Evolutionary conservation across 2,113 vertebrate species (phyloP), one percentile per base, ranked within the genome.

Genomic region (Pelobates fuscus): DNA sequence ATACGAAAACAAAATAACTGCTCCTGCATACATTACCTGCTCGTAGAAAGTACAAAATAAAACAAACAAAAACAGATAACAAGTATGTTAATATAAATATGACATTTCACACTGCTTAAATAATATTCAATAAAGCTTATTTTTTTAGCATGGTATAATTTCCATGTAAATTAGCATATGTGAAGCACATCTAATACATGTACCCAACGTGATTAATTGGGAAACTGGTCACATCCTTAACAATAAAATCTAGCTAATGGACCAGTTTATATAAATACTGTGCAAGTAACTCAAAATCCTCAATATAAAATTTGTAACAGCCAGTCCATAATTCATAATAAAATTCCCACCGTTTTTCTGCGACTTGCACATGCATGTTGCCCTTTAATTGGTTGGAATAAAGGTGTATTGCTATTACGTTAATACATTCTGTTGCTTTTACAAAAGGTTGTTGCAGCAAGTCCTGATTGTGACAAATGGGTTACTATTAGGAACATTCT

Each of bases 401-500:
- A 92, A 92, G 89, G 88, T 90, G 80, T 86, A 87, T 88, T 85
- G 88, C 89, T 85, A 83, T 89, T 87, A 87, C 83, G 85, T 83
- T 89, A 90, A 88, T 91, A 87, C 82, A 87, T 91, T 89, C 83
- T 84, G 78, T 84, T 80, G 79, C 81, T 88, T n/a, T 88, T 83
- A 90, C 87, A 89, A 91, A 92, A 92, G 88, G 86, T 88, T 87
- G 89, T 86, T 86, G 88, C 85, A 87, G 86, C 78, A 80, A 83
- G 83, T 83, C 77, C 79, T 89, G 91, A 93, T 91, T 88, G 91
- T 92, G 92, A 93, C 91, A 91, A 91, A 93, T 92, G 91, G 92
- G 91, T 91, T 91, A 92, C 90, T 92, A 91, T 93, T 92, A 91
- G 84, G 89, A 89, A 91, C 91, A 91, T 92, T 91, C 88, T 93